phyloP scores from a whole-genome alignment of 2,797 vertebrate genomes.

The Cirrhinus mrigala region DNA sequence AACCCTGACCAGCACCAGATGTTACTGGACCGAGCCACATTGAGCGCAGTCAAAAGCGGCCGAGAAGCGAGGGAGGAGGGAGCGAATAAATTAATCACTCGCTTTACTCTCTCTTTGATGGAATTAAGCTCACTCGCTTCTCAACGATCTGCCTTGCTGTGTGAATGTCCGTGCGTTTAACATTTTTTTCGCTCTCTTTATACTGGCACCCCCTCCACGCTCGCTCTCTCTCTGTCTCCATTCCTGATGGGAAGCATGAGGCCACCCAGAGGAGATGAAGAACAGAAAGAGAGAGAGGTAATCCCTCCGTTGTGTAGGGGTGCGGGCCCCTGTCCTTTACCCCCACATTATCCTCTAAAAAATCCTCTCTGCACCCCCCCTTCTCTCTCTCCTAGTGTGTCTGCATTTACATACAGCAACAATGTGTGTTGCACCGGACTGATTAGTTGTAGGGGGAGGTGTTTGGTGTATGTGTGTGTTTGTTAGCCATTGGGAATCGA shows the following conservation, averaged over 20 bases:
- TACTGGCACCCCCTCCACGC: conserved; percentile 6
- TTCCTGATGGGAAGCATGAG: conserved; percentile 92
- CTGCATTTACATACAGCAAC: conserved; percentile 91
- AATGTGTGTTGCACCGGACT: conserved; percentile 85
- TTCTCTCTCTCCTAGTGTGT: conserved; percentile 77
- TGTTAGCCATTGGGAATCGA: conserved; percentile 5
- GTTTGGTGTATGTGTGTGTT: conserved; percentile 40
- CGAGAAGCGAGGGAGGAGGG: conserved; percentile 68
- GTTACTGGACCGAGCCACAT: conserved; percentile 95
- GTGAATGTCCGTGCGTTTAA: conserved; percentile 94
- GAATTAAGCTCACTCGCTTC: conserved; percentile 95
- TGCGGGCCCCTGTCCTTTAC: conserved; percentile 74
- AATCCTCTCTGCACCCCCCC: conserved; percentile 49
- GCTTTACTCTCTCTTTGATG: conserved; percentile 91
- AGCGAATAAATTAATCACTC: conserved; percentile 99
- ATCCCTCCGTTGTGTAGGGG: conserved; percentile 99
- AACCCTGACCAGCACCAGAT: conserved; percentile 89
- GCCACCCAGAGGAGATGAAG: conserved; percentile 98
- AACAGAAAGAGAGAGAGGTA: conserved; percentile 97
- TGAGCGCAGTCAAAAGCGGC: conserved; percentile 72
- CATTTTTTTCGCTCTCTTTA: conserved; percentile 67
- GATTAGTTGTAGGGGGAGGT: conserved; percentile 76
- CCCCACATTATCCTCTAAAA: conserved; percentile 62
- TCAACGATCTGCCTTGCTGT: conserved; percentile 77
- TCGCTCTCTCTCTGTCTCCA: conserved; percentile 59